phyloP scores from a whole-genome alignment of 1,140 invertebrate species.

The Episyrphus balteatus region DNA sequence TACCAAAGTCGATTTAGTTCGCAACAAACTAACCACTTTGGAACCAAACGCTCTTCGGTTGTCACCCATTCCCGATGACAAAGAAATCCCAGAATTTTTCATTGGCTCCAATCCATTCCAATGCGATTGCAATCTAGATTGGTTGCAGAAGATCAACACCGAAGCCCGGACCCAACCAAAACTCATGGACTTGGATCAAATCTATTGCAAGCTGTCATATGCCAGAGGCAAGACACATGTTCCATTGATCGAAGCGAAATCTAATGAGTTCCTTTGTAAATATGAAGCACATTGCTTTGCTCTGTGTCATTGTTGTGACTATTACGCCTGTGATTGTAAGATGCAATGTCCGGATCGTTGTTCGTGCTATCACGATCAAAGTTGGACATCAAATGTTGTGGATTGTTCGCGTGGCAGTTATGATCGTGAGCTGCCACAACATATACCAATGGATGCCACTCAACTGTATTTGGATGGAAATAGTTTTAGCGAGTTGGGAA shows the following conservation, averaged over 20 bases:
- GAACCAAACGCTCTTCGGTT: slow-evolving; percentile 78
- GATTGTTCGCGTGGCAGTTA: slow-evolving; percentile 73
- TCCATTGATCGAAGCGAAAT: slow-evolving; percentile 68
- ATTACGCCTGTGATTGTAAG: slow-evolving; percentile 88
- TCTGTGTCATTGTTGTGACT: slow-evolving; percentile 86
- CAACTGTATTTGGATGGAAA: slow-evolving; percentile 84
- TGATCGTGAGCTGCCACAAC: slow-evolving; percentile 57
- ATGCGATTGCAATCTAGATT: slow-evolving; percentile 65
- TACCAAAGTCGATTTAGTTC: slow-evolving; percentile 72
- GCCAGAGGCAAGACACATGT: slow-evolving; percentile 68
- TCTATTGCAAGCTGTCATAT: slow-evolving; percentile 78
- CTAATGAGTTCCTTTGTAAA: slow-evolving; percentile 82
- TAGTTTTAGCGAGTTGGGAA: slow-evolving; percentile 59
- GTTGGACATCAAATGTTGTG: slow-evolving; percentile 84
- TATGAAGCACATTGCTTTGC: slow-evolving; percentile 85
- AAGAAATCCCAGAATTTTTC: slow-evolving; percentile 78
- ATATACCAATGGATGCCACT: slow-evolving; percentile 87
- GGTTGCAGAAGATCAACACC: slow-evolving; percentile 64
- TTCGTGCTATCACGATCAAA: slow-evolving; percentile 84
- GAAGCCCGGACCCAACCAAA: slow-evolving; percentile 73
- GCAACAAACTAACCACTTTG: slow-evolving; percentile 71
- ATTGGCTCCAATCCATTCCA: slow-evolving; percentile 82
- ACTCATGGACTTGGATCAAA: slow-evolving; percentile 76
- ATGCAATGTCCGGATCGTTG: slow-evolving; percentile 89
- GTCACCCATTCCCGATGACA: slow-evolving; percentile 62